A percentile compares a stretch with the other conserved stretches of the same genome.
Evolutionary conservation across 2,113 vertebrate genomes (phyloP).

Genomic region (Sterna hirundo): DNA sequence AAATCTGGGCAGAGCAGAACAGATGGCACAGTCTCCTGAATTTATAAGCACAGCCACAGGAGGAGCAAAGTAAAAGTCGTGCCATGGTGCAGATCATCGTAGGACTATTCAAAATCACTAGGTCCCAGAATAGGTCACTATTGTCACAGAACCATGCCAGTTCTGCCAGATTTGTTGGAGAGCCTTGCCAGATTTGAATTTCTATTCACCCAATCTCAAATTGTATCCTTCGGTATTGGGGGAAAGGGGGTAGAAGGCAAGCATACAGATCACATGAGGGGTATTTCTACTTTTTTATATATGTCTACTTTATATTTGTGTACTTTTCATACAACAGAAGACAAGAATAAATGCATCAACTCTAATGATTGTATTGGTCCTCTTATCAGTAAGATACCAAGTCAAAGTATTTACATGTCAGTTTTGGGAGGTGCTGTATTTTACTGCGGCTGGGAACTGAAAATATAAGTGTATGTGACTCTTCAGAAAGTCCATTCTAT

Average conservation of each 20-base stretch:
- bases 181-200: background rate
- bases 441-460: background rate
- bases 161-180: background rate
- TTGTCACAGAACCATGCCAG: background rate
- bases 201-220: background rate
- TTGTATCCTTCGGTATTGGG: background rate
- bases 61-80: background rate
- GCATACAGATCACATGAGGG: background rate
- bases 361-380: background rate
- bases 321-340: background rate
- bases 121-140: background rate
- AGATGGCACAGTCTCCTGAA: background rate
- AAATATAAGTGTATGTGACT: background rate
- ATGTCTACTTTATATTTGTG: background rate
- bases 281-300: background rate
- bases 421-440: background rate
- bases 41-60: background rate
- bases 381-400: background rate
- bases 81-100: background rate
- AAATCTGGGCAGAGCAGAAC: background rate
- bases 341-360: background rate
- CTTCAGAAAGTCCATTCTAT: background rate
- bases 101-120: background rate
- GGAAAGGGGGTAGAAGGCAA: background rate
- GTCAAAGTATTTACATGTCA: background rate